Base-by-base conservation (phyloP, 2,888 invertebrate genomes). In the Caenorhabditis zanzibari region DNA sequence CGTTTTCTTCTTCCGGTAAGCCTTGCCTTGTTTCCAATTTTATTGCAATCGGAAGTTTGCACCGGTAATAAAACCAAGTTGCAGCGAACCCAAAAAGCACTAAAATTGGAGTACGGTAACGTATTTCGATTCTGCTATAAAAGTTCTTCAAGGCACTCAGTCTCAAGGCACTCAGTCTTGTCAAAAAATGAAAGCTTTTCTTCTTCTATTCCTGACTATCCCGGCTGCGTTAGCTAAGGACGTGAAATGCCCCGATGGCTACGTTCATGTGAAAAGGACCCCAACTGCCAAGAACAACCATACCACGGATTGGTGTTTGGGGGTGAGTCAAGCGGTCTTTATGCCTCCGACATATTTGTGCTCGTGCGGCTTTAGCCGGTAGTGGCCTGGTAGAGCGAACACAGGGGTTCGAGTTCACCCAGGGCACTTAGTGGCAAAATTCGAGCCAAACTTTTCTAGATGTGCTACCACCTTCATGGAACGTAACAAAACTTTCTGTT, bases 221-320 rank as follows among this genome's bases (percentile, higher is more conserved):
- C 64, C 56, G 12, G 41, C 44, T 0, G 44, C 54, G 16, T 47
- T 32, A 7, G 59, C 68, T 19, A 26, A 28, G 4, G 66, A 64
- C 24, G 64, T 63, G 1, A 56, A 76, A 24, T 76, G 75, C 35
- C 68, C 68, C 6, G 26, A 58, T 6, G 35, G 19, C 3, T 76
- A 59, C 32, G 10, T 32, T 14, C 56, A 47, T 14, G 19, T 76
- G 44, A 35, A 58, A 4, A 32, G 75, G 19, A 49, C 24, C 1
- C 75, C 75, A 10, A 68, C 59, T 16, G 75, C 24, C 0, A 47
- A 14, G 59, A 76, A 76, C 26, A 58, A 66, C 22, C 49, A 35
- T 19, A 76, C 75, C 16, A 76, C 58, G 59, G 26, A 58, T 4
- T 76, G 75, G 75, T 76, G 75, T 12, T 14, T 76, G 38, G 49